A percentile compares a stretch with the other conserved stretches of the same genome.
These are phyloP conservation scores for Bovichtus diacanthus DNA, from an alignment of 2,797 vertebrate genomes.

Conservation along the genomic window DNA sequence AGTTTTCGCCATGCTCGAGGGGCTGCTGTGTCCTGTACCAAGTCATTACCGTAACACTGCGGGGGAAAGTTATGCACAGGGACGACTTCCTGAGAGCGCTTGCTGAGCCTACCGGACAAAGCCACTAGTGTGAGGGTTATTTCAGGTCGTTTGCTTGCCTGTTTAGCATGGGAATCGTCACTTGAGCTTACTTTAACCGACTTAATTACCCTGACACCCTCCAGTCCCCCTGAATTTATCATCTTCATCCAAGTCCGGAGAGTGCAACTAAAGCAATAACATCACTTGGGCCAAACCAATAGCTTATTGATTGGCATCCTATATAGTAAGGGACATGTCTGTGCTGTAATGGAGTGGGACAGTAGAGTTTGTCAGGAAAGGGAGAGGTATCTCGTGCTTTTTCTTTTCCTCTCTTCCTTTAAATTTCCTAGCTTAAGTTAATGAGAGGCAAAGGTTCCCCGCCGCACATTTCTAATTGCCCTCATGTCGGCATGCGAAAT, in stretches of 20 bases:
- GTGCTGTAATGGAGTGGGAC: constrained; percentile 71
- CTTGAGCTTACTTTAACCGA: constrained; percentile 79
- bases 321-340: constrained; percentile 66
- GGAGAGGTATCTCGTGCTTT: constrained; percentile 42
- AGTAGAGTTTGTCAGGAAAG: constrained; percentile 59
- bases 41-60: constrained; percentile 73
- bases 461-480: constrained; percentile 79
- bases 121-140: constrained; percentile 80
- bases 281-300: constrained; percentile 74
- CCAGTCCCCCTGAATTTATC: constrained; percentile 81
- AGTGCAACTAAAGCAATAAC: constrained; percentile 83
- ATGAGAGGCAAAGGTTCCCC: constrained; percentile 82
- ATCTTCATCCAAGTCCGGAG: constrained; percentile 75
- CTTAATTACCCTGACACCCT: constrained; percentile 83
- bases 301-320: constrained; percentile 78
- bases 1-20: constrained; percentile 39
- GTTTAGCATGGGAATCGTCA: constrained; percentile 79
- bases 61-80: constrained; percentile 68
- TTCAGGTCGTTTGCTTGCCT: constrained; percentile 74
- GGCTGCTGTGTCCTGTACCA: constrained; percentile 54
- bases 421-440: constrained; percentile 76
- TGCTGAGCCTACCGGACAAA: constrained; percentile 71
- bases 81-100: constrained; percentile 71
- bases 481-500: constrained; percentile 72
- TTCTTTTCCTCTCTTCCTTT: constrained; percentile 55